Percentiles rank a stretch among this genome's conserved stretches.
Evolutionary conservation across 1,140 invertebrate genomes (phyloP).

Genomic region (Vanessa tameamea): DNA sequence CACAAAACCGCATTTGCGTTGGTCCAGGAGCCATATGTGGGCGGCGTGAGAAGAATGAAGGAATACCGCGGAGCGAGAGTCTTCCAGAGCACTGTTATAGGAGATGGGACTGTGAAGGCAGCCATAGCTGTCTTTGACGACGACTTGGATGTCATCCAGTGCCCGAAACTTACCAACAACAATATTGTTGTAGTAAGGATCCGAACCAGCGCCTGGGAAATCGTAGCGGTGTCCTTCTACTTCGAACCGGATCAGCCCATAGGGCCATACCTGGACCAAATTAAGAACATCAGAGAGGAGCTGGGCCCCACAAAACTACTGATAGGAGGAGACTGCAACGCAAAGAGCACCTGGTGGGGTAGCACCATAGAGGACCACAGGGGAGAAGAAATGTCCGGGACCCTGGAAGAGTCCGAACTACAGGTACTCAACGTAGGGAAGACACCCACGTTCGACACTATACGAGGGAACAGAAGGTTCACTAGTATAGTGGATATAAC

Average conservation of each 20-base stretch:
- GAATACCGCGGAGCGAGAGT: too few species aligned
- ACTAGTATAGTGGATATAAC: slow-evolving; percentile 44
- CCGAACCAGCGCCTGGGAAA: slow-evolving; percentile 16
- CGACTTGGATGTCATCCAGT: slow-evolving; percentile 8
- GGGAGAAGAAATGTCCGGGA: slow-evolving; percentile 23
- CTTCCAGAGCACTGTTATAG: background rate
- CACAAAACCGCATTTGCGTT: slow-evolving; percentile 2
- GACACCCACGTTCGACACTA: slow-evolving; percentile 41
- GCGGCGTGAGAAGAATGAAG: background rate
- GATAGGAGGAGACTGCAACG: slow-evolving; percentile 39
- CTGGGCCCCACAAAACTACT: background rate
- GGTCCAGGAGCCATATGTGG: slow-evolving; percentile 33
- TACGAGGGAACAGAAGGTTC: slow-evolving; percentile 26
- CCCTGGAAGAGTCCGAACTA: slow-evolving; percentile 24
- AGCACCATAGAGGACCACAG: slow-evolving; percentile 24
- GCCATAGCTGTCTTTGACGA: slow-evolving; percentile 23
- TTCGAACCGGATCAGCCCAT: slow-evolving; percentile 15
- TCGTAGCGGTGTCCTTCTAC: slow-evolving; percentile 9
- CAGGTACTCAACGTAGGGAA: slow-evolving; percentile 38
- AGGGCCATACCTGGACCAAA: slow-evolving; percentile 6
- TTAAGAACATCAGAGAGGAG: background rate
- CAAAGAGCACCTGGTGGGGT: slow-evolving; percentile 41
- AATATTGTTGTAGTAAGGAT: slow-evolving; percentile 22
- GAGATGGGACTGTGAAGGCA: slow-evolving; percentile 17
- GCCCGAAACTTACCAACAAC: slow-evolving; percentile 21